Conservation (phyloP, 2,797 vertebrate species). For the Falco concolor region DNA sequence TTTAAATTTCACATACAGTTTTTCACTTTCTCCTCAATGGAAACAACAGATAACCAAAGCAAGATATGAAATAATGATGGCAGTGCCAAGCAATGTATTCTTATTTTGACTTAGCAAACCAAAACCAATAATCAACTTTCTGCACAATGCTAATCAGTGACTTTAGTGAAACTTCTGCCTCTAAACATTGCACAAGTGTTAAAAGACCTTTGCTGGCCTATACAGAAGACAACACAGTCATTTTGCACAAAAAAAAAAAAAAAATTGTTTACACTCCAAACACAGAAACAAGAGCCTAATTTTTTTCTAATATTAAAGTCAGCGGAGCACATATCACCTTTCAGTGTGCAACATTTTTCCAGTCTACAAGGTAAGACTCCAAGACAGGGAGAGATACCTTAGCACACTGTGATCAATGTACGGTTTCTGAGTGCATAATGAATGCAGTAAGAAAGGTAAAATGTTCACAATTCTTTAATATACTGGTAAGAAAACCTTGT, state of each 20-base stretch:
- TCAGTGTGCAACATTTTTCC: background rate
- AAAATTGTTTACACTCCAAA: background rate
- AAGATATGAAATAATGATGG: background rate
- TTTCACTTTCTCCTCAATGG: background rate
- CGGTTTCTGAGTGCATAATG: background rate
- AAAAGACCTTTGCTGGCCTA: background rate
- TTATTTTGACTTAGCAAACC: background rate
- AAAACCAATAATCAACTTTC: background rate
- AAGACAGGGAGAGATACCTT: background rate
- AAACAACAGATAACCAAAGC: background rate
- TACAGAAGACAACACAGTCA: background rate
- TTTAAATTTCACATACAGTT: background rate
- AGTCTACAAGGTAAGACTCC: background rate
- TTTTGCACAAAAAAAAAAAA: background rate
- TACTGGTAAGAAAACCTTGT: conserved; percentile 48
- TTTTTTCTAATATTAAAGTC: background rate
- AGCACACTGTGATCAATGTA: background rate
- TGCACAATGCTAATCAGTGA: background rate
- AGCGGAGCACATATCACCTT: background rate
- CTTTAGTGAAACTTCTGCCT: background rate
- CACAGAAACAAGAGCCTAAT: background rate
- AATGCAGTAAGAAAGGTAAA: conserved; percentile 42
- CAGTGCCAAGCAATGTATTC: background rate
- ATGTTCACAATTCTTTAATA: conserved; percentile 10
- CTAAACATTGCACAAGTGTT: background rate